These are phyloP conservation scores for Saguinus midas DNA, from an alignment of 2,113 vertebrate genomes.

Conservation along the genomic window DNA sequence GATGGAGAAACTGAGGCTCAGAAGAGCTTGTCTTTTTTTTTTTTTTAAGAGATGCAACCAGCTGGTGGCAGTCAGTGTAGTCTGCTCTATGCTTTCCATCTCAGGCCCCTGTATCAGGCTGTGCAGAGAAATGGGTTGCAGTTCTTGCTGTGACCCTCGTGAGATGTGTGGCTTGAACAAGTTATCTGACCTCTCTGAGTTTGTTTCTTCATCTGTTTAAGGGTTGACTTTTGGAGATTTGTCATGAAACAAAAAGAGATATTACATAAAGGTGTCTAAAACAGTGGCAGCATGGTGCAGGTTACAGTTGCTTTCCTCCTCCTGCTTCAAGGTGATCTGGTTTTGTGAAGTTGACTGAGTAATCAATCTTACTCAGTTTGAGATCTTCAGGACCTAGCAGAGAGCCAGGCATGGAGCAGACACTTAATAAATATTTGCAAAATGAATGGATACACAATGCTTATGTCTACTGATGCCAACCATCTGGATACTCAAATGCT, in stretches of 20 bases:
- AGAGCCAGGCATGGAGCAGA: slow-evolving; percentile 21
- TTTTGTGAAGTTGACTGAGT: slow-evolving; percentile 45
- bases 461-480: slow-evolving; percentile 13
- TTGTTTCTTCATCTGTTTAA: not conserved
- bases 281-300: not conserved
- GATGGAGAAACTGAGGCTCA: not conserved
- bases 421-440: slow-evolving; percentile 63
- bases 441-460: not conserved
- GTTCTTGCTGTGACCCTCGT: not conserved
- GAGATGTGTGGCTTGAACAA: not conserved
- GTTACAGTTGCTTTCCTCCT: not conserved
- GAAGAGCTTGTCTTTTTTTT: not conserved
- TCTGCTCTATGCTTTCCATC: not conserved
- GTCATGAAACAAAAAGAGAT: not conserved
- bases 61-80: accelerated
- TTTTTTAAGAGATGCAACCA: not conserved
- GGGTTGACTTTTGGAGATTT: not conserved
- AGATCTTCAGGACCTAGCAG: slow-evolving; percentile 1
- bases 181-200: not conserved
- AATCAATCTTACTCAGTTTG: not conserved
- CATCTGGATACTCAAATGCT: slow-evolving; percentile 37
- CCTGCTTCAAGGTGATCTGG: slow-evolving; percentile 1
- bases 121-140: not conserved
- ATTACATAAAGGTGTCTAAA: not conserved
- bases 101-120: not conserved